A percentile compares a stretch with the other conserved stretches of the same genome.
Conservation (phyloP, 1,140 invertebrate species). For the Drosophila sturtevanti region DNA sequence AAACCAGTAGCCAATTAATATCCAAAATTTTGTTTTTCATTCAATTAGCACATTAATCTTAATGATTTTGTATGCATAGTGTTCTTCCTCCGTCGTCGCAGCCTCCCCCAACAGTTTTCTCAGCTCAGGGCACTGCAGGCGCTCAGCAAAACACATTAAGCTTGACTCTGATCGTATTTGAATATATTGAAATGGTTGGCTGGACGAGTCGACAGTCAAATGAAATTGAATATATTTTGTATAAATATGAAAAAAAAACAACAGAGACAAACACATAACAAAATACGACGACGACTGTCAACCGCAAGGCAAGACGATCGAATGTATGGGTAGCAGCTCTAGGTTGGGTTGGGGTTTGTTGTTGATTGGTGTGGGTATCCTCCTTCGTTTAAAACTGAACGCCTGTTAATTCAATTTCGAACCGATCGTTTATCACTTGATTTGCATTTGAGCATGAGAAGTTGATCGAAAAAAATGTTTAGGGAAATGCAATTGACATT, state of each 20-base stretch:
- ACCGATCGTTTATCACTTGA: slow-evolving; percentile 82
- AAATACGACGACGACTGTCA: slow-evolving; percentile 43
- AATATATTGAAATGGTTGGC: slow-evolving; percentile 72
- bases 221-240: slow-evolving; percentile 78
- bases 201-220: slow-evolving; percentile 48
- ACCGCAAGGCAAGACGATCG: slow-evolving; percentile 32
- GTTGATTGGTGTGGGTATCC: slow-evolving; percentile 26
- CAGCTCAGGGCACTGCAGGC: slow-evolving; percentile 35
- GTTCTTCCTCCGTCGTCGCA: background rate
- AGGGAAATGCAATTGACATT: slow-evolving; percentile 29
- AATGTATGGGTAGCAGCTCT: slow-evolving; percentile 41
- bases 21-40: slow-evolving; percentile 24
- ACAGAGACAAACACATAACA: slow-evolving; percentile 47
- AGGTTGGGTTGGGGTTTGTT: slow-evolving; percentile 22
- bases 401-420: slow-evolving; percentile 78
- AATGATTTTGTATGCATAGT: slow-evolving; percentile 32
- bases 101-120: background rate
- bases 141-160: slow-evolving; percentile 58
- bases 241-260: slow-evolving; percentile 63
- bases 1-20: slow-evolving; percentile 34
- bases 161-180: slow-evolving; percentile 57
- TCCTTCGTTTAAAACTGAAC: slow-evolving; percentile 57
- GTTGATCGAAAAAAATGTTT: slow-evolving; percentile 48
- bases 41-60: slow-evolving; percentile 47
- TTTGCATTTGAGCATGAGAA: slow-evolving; percentile 53